Percentiles rank a stretch among this genome's conserved stretches.
Conservation (phyloP, 1,140 invertebrate species). For the Onthophagus taurus region DNA sequence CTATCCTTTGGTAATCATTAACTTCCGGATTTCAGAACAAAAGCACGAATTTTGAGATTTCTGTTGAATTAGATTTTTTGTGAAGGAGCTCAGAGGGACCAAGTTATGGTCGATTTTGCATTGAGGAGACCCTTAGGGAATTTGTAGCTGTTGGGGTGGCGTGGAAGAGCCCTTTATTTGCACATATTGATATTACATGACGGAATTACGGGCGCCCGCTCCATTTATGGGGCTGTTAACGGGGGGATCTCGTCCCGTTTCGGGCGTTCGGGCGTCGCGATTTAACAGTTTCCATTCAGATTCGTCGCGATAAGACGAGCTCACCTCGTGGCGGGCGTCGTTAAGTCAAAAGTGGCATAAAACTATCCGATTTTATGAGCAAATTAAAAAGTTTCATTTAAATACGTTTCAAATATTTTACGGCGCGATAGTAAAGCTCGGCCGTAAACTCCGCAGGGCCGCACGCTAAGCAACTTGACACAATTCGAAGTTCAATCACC, state of each 20-base stretch:
- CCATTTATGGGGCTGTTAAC: conserved; percentile 18
- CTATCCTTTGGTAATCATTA: too few species aligned
- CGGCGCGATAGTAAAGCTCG: conserved; percentile 29
- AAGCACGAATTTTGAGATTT: too few species aligned
- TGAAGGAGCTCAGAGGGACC: too few species aligned
- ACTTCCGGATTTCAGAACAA: too few species aligned
- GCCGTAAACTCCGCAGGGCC: conserved; percentile 27
- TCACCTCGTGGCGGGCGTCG: conserved; percentile 15
- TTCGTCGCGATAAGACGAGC: conserved; percentile 13
- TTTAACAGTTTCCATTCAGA: conserved; percentile 14
- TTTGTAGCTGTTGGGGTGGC: too few species aligned
- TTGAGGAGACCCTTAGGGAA: too few species aligned
- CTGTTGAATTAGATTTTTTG: too few species aligned
- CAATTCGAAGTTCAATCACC: conserved; percentile 33
- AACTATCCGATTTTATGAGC: conserved; percentile 33
- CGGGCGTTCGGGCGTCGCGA: conserved; percentile 9
- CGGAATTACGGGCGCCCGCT: conserved; percentile 2
- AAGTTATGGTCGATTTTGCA: too few species aligned
- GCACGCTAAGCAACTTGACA: conserved; percentile 33
- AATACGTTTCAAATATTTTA: conserved; percentile 34
- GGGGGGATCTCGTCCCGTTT: conserved; percentile 3
- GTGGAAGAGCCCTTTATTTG: conserved; percentile 9
- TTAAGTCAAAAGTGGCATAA: conserved; percentile 29
- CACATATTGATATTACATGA: conserved; percentile 14
- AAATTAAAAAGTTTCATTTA: conserved; percentile 36